Base-by-base conservation (phyloP, 2,888 invertebrate genomes). In the Sarcophaga subvicina region DNA sequence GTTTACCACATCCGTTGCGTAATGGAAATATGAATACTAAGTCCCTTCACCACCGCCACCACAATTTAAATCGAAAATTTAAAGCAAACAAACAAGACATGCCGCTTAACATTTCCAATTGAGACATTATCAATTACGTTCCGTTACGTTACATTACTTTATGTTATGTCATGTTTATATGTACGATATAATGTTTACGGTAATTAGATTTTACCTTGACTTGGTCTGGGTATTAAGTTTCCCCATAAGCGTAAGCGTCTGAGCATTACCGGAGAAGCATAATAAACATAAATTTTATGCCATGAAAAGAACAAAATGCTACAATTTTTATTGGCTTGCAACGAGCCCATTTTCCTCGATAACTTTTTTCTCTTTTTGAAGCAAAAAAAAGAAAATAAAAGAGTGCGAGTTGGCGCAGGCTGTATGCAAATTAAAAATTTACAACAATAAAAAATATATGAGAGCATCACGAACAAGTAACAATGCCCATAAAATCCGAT, bases 341-440 rank as follows among this genome's bases (percentile, higher is more conserved):
- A 60, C n/a, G 3, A 60, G n/a, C 17, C n/a, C n/a, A 27, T 37
- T 20, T 17, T 25, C 22, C 27, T 22, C 6, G 20, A 11, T 59
- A 27, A 54, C 0, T 27, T 25, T 45, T 73, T 73, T 22, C 1
- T 22, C 22, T 22, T 22, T 22, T 22, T 1, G 20, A 1, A 20
- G 1, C 0, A 20, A 20, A 1, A 22, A 22, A 22, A 22, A 22
- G 1, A 22, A 22, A 22, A 22, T 22, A 22, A 22, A 22, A 22
- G 22, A 22, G 22, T 22, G 1, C 22, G 22, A 22, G 22, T 22
- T 22, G 78, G 12, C 59, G 64, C 60, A 66, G 71, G 66, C 75
- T 83, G 25, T 75, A 83, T 75, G 79, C 63, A 83, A 79, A 83
- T 79, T 79, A 75, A 75, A 54, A 83, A 59, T 79, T 45, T 59